phyloP scores from a whole-genome alignment of 2,888 invertebrate species.

The Athrips mouffetella region DNA sequence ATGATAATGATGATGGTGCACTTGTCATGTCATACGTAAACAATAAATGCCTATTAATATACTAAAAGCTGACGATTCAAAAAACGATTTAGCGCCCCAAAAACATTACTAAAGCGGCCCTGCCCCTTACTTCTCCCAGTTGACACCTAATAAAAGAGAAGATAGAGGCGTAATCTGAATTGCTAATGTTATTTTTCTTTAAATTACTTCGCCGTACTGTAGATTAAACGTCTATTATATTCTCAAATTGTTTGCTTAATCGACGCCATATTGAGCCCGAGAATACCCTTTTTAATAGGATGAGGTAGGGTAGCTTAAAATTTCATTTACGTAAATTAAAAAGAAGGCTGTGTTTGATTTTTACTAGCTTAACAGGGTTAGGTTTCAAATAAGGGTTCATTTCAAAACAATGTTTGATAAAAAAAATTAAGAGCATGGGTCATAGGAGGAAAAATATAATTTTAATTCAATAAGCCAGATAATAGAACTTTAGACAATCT shows the following conservation, averaged over 20 bases:
- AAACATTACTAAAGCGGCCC: slow-evolving; percentile 7
- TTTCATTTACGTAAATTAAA: not conserved
- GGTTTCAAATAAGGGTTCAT: too few relatives aligned
- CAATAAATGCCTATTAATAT: not conserved
- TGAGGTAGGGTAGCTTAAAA: not conserved
- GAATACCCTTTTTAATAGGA: slow-evolving; percentile 28
- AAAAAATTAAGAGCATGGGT: too few relatives aligned
- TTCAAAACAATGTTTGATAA: too few relatives aligned
- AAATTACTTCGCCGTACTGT: slow-evolving; percentile 63
- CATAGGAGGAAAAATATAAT: too few relatives aligned
- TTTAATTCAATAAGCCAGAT: too few relatives aligned
- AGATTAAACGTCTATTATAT: slow-evolving; percentile 68
- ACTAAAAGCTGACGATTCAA: not conserved
- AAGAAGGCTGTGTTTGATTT: too few relatives aligned
- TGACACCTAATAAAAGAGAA: slow-evolving; percentile 70
- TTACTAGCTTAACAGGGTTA: too few relatives aligned
- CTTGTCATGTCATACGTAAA: too few relatives aligned
- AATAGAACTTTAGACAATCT: too few relatives aligned
- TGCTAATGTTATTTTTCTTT: slow-evolving; percentile 77
- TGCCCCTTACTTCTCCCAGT: slow-evolving; percentile 48
- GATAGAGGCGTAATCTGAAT: slow-evolving; percentile 68
- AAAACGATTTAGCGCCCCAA: not conserved
- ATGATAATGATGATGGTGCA: too few relatives aligned
- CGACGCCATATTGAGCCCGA: slow-evolving; percentile 42
- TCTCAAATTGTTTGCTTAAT: slow-evolving; percentile 62